Conservation (phyloP, 2,113 vertebrate species). For the Brevimyrus niger region DNA sequence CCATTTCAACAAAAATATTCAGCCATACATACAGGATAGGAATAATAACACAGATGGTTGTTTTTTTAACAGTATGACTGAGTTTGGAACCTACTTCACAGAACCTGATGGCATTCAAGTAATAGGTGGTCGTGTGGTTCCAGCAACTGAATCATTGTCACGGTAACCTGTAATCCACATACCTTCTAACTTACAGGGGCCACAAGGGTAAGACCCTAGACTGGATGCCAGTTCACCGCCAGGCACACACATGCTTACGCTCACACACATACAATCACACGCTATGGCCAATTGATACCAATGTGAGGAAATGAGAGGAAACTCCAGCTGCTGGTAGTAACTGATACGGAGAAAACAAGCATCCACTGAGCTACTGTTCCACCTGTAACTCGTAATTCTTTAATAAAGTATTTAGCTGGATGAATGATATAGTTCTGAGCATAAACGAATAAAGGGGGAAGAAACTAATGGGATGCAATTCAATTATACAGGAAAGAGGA, state of each 20-base stretch:
- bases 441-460: background rate
- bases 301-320: background rate
- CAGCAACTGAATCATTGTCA: background rate
- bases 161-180: background rate
- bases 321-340: background rate
- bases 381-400: background rate
- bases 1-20: slow-evolving; percentile 1
- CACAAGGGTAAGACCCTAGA: background rate
- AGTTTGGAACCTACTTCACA: background rate
- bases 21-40: background rate
- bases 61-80: background rate
- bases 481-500: slow-evolving; percentile 19
- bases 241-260: background rate
- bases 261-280: background rate
- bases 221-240: background rate
- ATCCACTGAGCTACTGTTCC: background rate
- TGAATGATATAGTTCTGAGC: background rate
- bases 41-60: background rate
- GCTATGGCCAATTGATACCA: background rate
- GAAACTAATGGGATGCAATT: background rate
- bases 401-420: background rate
- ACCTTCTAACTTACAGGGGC: background rate
- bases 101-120: background rate
- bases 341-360: background rate
- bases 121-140: background rate